Evolutionary conservation across 1,140 invertebrate species (phyloP), one percentile per base, ranked within the genome.

Genomic region (Ylistrum balloti): DNA sequence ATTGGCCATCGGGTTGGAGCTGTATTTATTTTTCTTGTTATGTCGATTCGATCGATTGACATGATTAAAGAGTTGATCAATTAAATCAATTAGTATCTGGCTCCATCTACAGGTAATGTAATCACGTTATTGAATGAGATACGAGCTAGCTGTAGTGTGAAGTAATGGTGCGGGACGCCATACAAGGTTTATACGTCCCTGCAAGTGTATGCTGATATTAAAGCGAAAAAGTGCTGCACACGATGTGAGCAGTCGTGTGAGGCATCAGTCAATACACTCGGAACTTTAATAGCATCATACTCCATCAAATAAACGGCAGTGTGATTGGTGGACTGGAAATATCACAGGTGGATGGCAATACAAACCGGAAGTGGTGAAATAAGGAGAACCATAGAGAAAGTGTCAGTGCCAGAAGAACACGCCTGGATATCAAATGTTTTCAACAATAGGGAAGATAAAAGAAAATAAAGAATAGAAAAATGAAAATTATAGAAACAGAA

Each of bases 1-100:
- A 74, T 74, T 74, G 56, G 56, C 56, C 56, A 74, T 74, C 56
- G 56, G n/a, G 1, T n/a, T 22, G 56, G 56, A 74, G 56, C 56
- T 74, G 56, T 74, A 74, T 74, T 74, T 74, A 74, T 74, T 74
- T 74, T 74, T 74, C 56, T 74, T n/a, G 56, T 74, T 7, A 74
- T 74, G 56, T 74, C 56, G 56, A 74, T 74, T 17, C 5, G 28
- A 74, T 74, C 56, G 56, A 74, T 74, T 74, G 56, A 74, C 56
- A 74, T 74, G 56, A 74, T 74, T 74, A 74, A 74, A 74, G 56
- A 74, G 56, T 74, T 74, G 56, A n/a, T 74, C 56, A 74, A 74
- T 74, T 74, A 74, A 17, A 74, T 74, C 56, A 74, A 74, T 74
- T 74, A 74, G 56, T 74, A 74, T 74, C 56, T 74, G n/a, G 1